Evolutionary conservation across 2,113 vertebrate genomes (phyloP).

Genomic region (Rattus rattus): DNA sequence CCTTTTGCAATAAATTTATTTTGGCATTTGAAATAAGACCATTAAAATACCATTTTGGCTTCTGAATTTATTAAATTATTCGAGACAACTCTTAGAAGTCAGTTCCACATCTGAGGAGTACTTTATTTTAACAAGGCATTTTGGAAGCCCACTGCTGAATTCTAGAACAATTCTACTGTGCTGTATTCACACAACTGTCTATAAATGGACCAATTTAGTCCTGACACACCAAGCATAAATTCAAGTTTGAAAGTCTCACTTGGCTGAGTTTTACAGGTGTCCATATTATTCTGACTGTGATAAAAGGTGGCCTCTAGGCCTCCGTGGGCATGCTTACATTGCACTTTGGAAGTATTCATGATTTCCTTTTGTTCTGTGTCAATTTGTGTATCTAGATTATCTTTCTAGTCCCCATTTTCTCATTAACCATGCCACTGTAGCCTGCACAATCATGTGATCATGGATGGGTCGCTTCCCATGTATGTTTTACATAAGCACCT

Average conservation of each 20-base stretch:
- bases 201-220: conserved; percentile 49
- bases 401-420: background rate
- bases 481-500: background rate
- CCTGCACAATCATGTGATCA: background rate
- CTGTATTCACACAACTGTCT: conserved; percentile 43
- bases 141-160: conserved; percentile 32
- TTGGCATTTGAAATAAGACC: conserved; percentile 61
- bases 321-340: background rate
- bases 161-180: conserved; percentile 45
- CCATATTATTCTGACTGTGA: conserved; percentile 51
- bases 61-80: conserved; percentile 69
- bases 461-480: background rate
- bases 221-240: conserved; percentile 66
- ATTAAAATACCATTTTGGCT: conserved; percentile 75
- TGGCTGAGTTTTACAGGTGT: conserved; percentile 64
- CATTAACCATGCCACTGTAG: background rate
- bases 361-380: conserved; percentile 60
- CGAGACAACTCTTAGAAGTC: conserved; percentile 70
- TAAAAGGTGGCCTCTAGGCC: conserved; percentile 39
- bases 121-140: conserved; percentile 56
- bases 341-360: background rate
- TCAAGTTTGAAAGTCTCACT: conserved; percentile 51
- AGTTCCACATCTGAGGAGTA: background rate
- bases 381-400: background rate
- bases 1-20: conserved; percentile 53